Percentiles rank a stretch among this genome's conserved stretches.
Evolutionary conservation across 2,888 invertebrate species (phyloP).

Genomic region (Candidula unifasciata): DNA sequence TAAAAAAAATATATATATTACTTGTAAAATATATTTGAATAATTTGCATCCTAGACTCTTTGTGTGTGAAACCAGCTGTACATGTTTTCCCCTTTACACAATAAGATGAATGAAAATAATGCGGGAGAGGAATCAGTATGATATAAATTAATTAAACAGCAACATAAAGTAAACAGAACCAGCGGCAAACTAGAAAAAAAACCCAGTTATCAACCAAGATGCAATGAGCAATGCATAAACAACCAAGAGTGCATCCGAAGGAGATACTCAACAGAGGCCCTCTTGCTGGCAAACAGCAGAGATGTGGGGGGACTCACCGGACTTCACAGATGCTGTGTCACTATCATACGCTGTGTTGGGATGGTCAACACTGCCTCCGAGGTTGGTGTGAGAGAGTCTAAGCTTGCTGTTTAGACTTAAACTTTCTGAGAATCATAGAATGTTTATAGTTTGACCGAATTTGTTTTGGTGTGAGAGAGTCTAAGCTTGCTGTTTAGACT

Average conservation of each 20-base stretch:
- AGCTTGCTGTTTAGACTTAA: slow-evolving; percentile 47
- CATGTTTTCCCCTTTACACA: background rate
- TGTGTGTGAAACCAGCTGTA: no score
- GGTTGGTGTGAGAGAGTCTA: slow-evolving; percentile 37
- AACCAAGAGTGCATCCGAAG: slow-evolving; percentile 12
- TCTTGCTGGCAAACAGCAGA: background rate
- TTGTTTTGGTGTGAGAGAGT: no score
- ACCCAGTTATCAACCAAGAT: slow-evolving; percentile 12
- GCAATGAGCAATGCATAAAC: background rate
- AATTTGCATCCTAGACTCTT: no score
- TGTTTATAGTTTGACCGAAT: background rate
- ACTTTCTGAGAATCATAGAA: slow-evolving; percentile 41
- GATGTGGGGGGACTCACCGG: slow-evolving; percentile 37
- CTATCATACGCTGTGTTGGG: slow-evolving; percentile 32
- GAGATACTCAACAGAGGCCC: background rate
- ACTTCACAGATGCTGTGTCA: slow-evolving; percentile 42
- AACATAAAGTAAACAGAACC: background rate
- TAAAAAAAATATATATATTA: background rate
- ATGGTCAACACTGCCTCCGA: slow-evolving; percentile 22
- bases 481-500: no score
- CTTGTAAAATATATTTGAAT: background rate
- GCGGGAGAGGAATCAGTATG: background rate
- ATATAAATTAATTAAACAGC: background rate
- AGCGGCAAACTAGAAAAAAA: background rate
- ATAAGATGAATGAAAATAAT: background rate